A percentile compares a stretch with the other conserved stretches of the same genome.
These are phyloP conservation scores for Xanthorhoe spadicearia DNA, from an alignment of 2,888 invertebrate genomes.

Conservation along the genomic window DNA sequence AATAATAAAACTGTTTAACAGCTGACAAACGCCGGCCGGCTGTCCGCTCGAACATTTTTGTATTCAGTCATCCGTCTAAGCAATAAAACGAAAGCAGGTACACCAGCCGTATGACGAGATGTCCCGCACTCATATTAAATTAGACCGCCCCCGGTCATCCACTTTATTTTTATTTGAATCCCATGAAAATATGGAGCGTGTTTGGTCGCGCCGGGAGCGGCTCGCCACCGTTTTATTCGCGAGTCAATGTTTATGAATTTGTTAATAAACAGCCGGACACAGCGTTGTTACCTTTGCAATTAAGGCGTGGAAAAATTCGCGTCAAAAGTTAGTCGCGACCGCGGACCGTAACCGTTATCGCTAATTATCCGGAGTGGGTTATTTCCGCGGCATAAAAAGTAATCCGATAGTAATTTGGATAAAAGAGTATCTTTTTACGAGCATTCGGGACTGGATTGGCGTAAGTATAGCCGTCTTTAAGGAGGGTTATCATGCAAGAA, in stretches of 20 bases:
- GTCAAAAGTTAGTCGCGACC: slow-evolving; percentile 58
- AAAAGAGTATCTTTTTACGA: slow-evolving; percentile 71
- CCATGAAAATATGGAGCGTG: slow-evolving; percentile 81
- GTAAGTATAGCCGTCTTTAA: slow-evolving; percentile 66
- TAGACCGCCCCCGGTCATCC: slow-evolving; percentile 77
- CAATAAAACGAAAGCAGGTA: slow-evolving; percentile 79
- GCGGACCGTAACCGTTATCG: slow-evolving; percentile 59
- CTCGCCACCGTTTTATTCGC: slow-evolving; percentile 71
- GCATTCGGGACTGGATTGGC: slow-evolving; percentile 65
- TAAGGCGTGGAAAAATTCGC: slow-evolving; percentile 55
- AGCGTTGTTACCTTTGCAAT: slow-evolving; percentile 69
- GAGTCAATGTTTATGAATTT: slow-evolving; percentile 83
- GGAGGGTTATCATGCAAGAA: slow-evolving; percentile 71
- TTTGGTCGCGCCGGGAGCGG: slow-evolving; percentile 71
- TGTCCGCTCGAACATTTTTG: slow-evolving; percentile 68
- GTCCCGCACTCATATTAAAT: slow-evolving; percentile 80
- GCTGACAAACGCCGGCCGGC: slow-evolving; percentile 73
- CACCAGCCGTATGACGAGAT: slow-evolving; percentile 74
- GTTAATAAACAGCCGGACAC: slow-evolving; percentile 74
- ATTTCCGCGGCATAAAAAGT: slow-evolving; percentile 69
- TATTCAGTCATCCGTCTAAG: slow-evolving; percentile 71
- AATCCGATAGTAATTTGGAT: slow-evolving; percentile 74
- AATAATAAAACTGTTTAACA: slow-evolving; percentile 85
- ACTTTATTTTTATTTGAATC: slow-evolving; percentile 83
- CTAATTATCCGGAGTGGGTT: slow-evolving; percentile 72